A percentile compares a stretch with the other conserved stretches of the same genome.
These are phyloP conservation scores for Lepidothrix coronata DNA, from an alignment of 2,113 vertebrate genomes.

Conservation along the genomic window DNA sequence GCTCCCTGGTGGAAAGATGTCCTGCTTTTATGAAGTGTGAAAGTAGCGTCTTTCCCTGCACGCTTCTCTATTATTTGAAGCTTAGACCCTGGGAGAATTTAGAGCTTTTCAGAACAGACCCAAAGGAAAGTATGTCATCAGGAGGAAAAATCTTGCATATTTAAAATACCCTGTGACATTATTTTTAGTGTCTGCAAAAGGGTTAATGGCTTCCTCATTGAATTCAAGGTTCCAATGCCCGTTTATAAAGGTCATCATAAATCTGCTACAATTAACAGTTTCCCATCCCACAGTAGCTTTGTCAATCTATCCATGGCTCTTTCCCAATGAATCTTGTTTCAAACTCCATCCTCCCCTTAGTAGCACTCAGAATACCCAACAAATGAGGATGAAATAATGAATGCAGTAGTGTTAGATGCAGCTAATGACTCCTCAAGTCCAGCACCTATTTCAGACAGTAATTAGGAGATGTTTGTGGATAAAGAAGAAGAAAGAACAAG, in stretches of 20 bases:
- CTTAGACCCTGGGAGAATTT: background rate
- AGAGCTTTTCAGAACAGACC: background rate
- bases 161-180: background rate
- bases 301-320: background rate
- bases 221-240: background rate
- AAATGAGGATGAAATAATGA: background rate
- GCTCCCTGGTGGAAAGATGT: conserved; percentile 16
- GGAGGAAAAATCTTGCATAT: background rate
- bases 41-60: background rate
- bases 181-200: conserved; percentile 10
- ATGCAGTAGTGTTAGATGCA: background rate
- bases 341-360: background rate
- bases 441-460: background rate
- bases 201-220: background rate
- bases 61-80: background rate
- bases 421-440: background rate
- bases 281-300: background rate
- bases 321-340: background rate
- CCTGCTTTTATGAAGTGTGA: conserved; percentile 42
- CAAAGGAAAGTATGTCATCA: conserved; percentile 11
- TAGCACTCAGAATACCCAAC: background rate
- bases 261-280: background rate
- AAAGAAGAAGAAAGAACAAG: background rate
- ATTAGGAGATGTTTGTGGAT: background rate
- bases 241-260: background rate